Percentiles rank a stretch among this genome's conserved stretches.
Evolutionary conservation across 2,888 invertebrate genomes (phyloP).

Genomic region (Drosophila conformis): DNA sequence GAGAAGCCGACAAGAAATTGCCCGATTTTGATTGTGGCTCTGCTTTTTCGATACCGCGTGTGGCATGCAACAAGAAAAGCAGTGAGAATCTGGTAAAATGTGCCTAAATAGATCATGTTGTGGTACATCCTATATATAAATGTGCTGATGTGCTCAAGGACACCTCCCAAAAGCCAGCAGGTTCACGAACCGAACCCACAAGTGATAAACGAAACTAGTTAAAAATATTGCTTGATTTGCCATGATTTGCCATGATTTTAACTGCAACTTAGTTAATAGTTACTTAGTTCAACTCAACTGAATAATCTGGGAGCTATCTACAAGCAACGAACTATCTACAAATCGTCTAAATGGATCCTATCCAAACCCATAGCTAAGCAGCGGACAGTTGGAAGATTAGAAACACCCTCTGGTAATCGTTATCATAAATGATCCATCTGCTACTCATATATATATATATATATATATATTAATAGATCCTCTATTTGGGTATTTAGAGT

Average conservation of each 20-base stretch:
- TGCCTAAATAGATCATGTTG: background rate
- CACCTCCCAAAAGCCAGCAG: too few relatives aligned
- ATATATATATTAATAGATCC: background rate
- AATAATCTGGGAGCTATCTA: background rate
- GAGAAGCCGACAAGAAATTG: slow-evolving; percentile 30
- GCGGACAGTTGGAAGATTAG: background rate
- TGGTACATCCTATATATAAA: background rate
- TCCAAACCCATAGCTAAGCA: background rate
- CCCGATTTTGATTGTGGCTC: slow-evolving; percentile 31
- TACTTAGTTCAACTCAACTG: background rate
- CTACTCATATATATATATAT: background rate
- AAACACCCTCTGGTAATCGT: background rate
- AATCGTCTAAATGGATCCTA: background rate
- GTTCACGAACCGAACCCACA: background rate
- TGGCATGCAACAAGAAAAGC: slow-evolving; percentile 13
- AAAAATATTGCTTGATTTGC: background rate
- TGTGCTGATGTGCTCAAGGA: too few relatives aligned
- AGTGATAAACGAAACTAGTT: background rate
- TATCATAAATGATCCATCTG: background rate
- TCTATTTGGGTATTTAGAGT: background rate
- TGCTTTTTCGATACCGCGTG: slow-evolving; percentile 14
- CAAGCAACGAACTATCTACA: background rate
- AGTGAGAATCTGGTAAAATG: background rate
- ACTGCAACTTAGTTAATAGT: background rate
- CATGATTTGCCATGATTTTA: background rate